Base-by-base conservation (phyloP, 2,113 vertebrate genomes). In the Symphodus melops region DNA sequence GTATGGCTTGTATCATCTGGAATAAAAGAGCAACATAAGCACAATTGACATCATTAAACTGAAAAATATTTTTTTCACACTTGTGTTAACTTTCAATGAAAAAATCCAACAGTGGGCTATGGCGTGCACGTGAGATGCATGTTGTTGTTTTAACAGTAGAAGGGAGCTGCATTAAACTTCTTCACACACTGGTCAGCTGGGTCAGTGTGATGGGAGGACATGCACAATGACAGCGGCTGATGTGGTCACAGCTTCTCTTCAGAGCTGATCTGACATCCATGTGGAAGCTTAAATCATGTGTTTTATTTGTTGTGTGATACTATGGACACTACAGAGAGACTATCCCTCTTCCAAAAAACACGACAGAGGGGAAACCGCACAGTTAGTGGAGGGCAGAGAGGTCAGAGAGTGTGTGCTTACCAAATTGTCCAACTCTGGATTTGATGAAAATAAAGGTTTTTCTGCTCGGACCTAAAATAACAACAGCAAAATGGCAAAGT, bases 1-100 rank as follows among this genome's bases (percentile, higher is more conserved):
- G 98, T 95, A 99, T 99, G 94, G 98, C 98, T 96, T 99, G 97
- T 85, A 99, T 99, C 97, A 99, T 99, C 98, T 99, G 96, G 44
- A 91, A 86, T 4, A 68, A 36, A 64, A 46, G 8, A 62, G 33
- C 1, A 46, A 67, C 70, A 76, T 28, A 60, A 25, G 8, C n/a
- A 84, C 8, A 74, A 48, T 72, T 67, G 0, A 67, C 21, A 68
- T 74, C 17, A 59, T 2, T 65, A 21, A 8, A 64, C 23, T 4
- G 10, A 37, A n/a, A 52, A 3, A 25, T 59, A 28, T 23, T 60
- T 59, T 51, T 56, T 55, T 64, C 73, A 49, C 20, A 44, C 23
- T 19, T 54, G 61, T 57, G 58, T 77, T 41, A n/a, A 41, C n/a
- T 17, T 28, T 0, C 61, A 16, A 36, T 36, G 16, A 21, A 14